Percentiles rank a stretch among this genome's conserved stretches.
Conservation (phyloP, 2,113 vertebrate genomes). For the Thamnaconus septentrionalis region DNA sequence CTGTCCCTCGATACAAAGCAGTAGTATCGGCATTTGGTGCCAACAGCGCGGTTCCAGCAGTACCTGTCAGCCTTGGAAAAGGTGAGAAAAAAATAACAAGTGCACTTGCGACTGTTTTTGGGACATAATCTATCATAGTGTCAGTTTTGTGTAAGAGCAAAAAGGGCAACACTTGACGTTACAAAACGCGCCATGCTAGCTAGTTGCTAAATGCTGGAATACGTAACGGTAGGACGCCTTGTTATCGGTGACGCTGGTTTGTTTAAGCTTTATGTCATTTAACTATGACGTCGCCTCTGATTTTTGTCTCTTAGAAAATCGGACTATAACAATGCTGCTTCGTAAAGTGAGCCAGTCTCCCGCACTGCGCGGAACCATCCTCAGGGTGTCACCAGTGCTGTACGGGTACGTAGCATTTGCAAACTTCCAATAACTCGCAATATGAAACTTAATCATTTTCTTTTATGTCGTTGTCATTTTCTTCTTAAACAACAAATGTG, state of each 20-base stretch:
- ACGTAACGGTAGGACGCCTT: too few relatives aligned
- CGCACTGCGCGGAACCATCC: constrained; percentile 57
- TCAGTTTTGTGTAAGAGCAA: too few relatives aligned
- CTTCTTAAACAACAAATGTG: background rate
- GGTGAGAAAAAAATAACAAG: too few relatives aligned
- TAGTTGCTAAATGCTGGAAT: too few relatives aligned
- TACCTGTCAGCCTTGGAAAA: too few relatives aligned
- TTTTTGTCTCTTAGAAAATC: background rate
- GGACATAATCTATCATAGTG: too few relatives aligned
- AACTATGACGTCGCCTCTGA: accelerated
- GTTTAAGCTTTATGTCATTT: background rate
- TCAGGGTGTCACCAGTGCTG: constrained; percentile 43
- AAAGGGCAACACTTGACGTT: too few relatives aligned
- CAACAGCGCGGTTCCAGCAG: too few relatives aligned
- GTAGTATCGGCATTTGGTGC: too few relatives aligned
- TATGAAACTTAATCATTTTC: background rate
- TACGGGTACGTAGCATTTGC: constrained; percentile 55
- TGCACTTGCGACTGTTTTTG: too few relatives aligned
- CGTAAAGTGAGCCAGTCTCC: constrained; percentile 66
- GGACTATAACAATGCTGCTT: constrained; percentile 67
- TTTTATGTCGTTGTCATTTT: background rate
- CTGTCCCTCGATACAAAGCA: too few relatives aligned
- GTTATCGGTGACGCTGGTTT: background rate
- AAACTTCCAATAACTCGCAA: background rate
- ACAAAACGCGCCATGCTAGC: too few relatives aligned